Evolutionary conservation across 2,888 invertebrate genomes (phyloP), one percentile per base, ranked within the genome.

Genomic region (Caenorhabditis panamensis): DNA sequence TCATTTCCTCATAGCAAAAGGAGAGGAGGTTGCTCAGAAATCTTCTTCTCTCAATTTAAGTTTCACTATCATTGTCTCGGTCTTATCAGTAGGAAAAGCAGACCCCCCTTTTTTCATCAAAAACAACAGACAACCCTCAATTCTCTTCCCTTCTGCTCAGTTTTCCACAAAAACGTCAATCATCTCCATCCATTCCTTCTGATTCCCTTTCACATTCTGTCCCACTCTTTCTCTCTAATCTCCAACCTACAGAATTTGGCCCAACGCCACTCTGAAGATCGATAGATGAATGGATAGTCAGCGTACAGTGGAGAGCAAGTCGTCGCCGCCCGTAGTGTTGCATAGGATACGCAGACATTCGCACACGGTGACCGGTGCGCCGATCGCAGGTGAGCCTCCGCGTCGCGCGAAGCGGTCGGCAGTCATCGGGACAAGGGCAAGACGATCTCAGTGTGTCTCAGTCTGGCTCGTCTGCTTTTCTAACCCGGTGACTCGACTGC

Each of bases 261-360:
- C n/a, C n/a, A n/a, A n/a, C n/a, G n/a, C n/a, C n/a, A n/a, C n/a
- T n/a, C n/a, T n/a, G 13, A 16, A 47, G 11, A 64, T 73, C 64
- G 51, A 73, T 73, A 31, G 51, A 73, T 73, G 73, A 73, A 73
- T 73, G 73, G 73, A 73, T 73, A 66, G 73, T 51, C 41, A 44
- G 56, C 62, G 72, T 13, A 58, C 54, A 28, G 63, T 56, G 9
- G 63, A 72, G 72, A 72, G 63, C 72, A 72, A 47, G 20, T 58
- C 63, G 31, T 63, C 72, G 18, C 73, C 72, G 18, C 73, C 73
- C 6, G 73, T 73, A 73, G 73, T 73, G 9, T 66, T 73, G 20
- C 73, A 72, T 72, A 63, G 73, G 53, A 73, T 73, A 64, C 73
- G 73, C 51, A 64, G 64, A 36, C 73, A 73, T 56, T 73, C 73